phyloP scores from a whole-genome alignment of 2,888 invertebrate species.

The Schrankia costaestrigalis region DNA sequence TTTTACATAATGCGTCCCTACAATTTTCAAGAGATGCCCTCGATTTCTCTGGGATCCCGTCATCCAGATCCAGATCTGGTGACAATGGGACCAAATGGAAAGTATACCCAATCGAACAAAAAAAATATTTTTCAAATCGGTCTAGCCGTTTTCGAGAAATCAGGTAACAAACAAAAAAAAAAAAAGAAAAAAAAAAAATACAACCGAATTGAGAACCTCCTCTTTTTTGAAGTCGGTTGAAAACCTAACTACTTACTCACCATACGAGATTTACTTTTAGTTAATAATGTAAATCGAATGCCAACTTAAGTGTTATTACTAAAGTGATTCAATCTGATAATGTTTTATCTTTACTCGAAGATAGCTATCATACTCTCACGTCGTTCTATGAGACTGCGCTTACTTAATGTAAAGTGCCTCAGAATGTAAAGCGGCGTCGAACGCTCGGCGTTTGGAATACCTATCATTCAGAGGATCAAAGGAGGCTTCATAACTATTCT shows the following conservation, averaged over 20 bases:
- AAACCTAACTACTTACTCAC: neutral
- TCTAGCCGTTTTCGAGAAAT: too few species aligned
- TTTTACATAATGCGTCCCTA: too few species aligned
- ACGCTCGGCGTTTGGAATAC: conserved; percentile 16
- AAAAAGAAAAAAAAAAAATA: too few species aligned
- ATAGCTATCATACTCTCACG: conserved; percentile 6
- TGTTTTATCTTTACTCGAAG: conserved; percentile 7
- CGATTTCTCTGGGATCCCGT: too few species aligned
- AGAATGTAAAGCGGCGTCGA: conserved; percentile 19
- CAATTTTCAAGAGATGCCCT: too few species aligned
- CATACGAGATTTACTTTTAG: neutral
- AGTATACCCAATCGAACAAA: too few species aligned
- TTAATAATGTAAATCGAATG: neutral
- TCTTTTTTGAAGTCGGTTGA: too few species aligned
- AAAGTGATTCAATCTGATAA: conserved; percentile 7
- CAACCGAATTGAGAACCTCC: too few species aligned
- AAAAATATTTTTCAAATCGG: too few species aligned
- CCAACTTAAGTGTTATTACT: neutral
- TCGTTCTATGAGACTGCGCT: conserved; percentile 7
- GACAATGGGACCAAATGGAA: too few species aligned
- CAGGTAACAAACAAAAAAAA: too few species aligned
- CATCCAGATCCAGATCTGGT: too few species aligned
- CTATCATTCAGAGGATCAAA: conserved; percentile 16
- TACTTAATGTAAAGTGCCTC: conserved; percentile 18
- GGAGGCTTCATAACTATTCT: conserved; percentile 15